Base-by-base conservation (phyloP, 2,113 vertebrate genomes). In the Cephalopterus ornatus region DNA sequence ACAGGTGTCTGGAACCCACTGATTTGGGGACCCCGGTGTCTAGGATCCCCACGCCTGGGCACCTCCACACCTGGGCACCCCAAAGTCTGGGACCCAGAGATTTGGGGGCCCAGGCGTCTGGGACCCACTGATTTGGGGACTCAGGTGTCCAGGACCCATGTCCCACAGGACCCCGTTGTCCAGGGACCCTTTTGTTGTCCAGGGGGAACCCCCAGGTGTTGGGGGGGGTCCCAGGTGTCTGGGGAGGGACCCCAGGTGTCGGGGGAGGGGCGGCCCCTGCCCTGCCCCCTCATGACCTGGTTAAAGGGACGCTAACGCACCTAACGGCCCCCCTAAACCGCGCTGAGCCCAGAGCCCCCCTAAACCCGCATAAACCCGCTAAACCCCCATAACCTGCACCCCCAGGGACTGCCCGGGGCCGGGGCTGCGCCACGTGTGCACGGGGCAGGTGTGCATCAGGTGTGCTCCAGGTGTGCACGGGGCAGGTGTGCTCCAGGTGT, bases 241-340 rank as follows among this genome's bases (percentile, higher is more conserved):
- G 28, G 18, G 55, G 14, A 33, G 39, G 56, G 65, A 52, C 3
- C 74, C 65, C 65, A 88, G 74, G 74, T 88, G 85, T 71, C 24
- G 56, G 28, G 49, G 85, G 85, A 79, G 85, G 85, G 66, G 85
- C 6, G 14, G 66, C 56, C 85, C 75, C 66, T 71, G 66, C 49
- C 85, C 56, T 58, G 75, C 85, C 85, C 85, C 75, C 58, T 80
- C 58, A 35, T 79, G 55, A 88, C 85, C 75, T 79, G 85, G 85
- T 88, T 88, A 88, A 88, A 88, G 85, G 85, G 85, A 88, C 42
- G 75, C 85, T 88, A 88, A 88, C 75, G 85, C 85, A 88, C 85
- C 85, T 88, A 88, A 88, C 85, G 85, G 85, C 85, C 85, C 85
- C 85, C 75, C 85, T 88, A 88, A 88, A 88, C 85, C 85, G 85